Conservation (phyloP, 2,113 vertebrate genomes). For the Vicugna pacos region DNA sequence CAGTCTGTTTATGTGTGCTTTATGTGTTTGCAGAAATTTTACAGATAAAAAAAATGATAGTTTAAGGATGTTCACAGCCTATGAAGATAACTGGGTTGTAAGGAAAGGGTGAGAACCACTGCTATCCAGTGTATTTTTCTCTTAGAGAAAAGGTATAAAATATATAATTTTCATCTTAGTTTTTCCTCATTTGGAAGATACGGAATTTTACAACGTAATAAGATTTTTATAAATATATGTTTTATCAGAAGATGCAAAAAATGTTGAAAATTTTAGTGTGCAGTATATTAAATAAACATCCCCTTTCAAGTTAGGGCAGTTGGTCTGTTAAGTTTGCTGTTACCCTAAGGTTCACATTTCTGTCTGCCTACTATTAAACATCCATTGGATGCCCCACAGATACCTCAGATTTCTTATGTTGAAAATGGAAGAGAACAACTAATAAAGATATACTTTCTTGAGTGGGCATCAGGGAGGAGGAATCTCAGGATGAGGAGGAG, state of each 20-base stretch:
- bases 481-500: neutral
- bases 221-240: conserved; percentile 2
- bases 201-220: neutral
- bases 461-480: neutral
- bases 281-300: neutral
- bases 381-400: neutral
- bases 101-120: neutral
- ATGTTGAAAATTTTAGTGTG: neutral
- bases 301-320: neutral
- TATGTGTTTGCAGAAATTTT: neutral
- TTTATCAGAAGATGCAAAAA: conserved; percentile 10
- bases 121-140: neutral
- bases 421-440: neutral
- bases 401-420: neutral
- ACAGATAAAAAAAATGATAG: neutral
- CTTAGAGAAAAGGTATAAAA: neutral
- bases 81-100: neutral
- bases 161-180: neutral
- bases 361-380: neutral
- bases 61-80: neutral
- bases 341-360: neutral
- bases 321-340: neutral
- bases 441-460: neutral
- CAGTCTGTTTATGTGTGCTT: neutral
- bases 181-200: conserved; percentile 22